Base-by-base conservation (phyloP, 1,140 invertebrate genomes). In the Ptiloglossa arizonensis region DNA sequence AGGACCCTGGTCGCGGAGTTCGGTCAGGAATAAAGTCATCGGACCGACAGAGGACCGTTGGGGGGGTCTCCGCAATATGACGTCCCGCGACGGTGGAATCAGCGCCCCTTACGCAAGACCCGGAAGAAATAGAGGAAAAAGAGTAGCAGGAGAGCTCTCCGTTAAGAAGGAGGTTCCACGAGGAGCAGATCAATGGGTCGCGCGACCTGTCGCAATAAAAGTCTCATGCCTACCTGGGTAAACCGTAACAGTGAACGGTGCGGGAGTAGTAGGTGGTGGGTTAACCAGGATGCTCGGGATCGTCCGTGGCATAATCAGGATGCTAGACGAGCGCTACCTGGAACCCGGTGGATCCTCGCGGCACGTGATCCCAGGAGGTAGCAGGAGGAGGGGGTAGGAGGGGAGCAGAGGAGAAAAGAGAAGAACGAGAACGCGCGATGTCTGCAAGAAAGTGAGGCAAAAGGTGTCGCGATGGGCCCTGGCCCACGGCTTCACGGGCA, bases 161-260 rank as follows among this genome's bases (percentile, higher is more conserved):
- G n/a, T n/a, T n/a, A n/a, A n/a, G n/a, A n/a, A n/a, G n/a, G n/a
- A n/a, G n/a, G n/a, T n/a, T n/a, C n/a, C n/a, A n/a, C n/a, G 32
- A 19, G 24, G 19, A 71, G 57, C 67, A 56, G 75, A 70, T 78
- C 81, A 83, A 70, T 68, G 81, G 86, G 84, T 79, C 11, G 41
- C 11, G 41, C 85, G 86, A 89, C 83, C 88, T 89, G 88, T 88
- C 81, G 87, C 87, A 87, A 90, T 91, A 85, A 85, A 84, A 85
- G 72, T 85, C 63, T 27, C 35, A 29, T 41, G 70, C 72, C 86
- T 90, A 90, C 89, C 88, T 89, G 87, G 41, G 22, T 74, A 56
- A 59, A 32, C 8, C 24, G 41, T 59, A 32, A 35, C n/a, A 83
- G 75, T 41, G 60, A 74, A 50, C 56, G n/a, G 44, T 29, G 62